Evolutionary conservation across 2,797 vertebrate species (phyloP), one percentile per base, ranked within the genome.

Genomic region (Eleutherodactylus coqui): DNA sequence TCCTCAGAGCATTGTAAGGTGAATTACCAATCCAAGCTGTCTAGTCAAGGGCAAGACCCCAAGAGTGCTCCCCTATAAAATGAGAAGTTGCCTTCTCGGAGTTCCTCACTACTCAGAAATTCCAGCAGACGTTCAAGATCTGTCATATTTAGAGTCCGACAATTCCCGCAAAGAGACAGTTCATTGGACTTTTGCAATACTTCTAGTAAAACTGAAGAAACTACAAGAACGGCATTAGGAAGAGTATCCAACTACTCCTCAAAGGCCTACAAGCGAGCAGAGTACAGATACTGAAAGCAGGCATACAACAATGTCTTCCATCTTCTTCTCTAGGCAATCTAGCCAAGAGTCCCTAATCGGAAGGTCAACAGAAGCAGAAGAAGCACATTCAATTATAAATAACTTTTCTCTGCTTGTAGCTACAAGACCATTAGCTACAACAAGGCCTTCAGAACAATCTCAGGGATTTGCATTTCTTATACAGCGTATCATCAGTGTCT

Each of bases 41-140:
- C n/a, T n/a, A n/a, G n/a, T n/a, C 97, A 98, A 91, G 98, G 98
- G 98, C 98, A 84, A 96, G 98, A 91, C 98, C 98, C 76, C 99
- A 99, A 95, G 97, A 98, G 87, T 94, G 90, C n/a, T 92, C 96
- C 88, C 93, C n/a, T n/a, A n/a, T n/a, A n/a, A n/a, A n/a, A n/a
- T n/a, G n/a, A n/a, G n/a, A n/a, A 93, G 79, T 92, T 95, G 91
- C 92, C 95, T 92, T 93, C 94, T 87, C 93, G 94, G 88, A 93
- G 93, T 69, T 91, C 94, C 0, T 91, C 95, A 41, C 92, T 94
- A 81, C 91, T 81, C 84, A 96, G 93, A 82, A 95, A 96, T 88
- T 92, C 92, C 49, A 93, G 89, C 47, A 86, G 93, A 88, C 93
- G 70, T 90, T 93, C 92, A 85, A 93, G 94, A 88, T 89, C 92